Base-by-base conservation (phyloP, 2,888 invertebrate genomes). In the Dioctria rufipes region DNA sequence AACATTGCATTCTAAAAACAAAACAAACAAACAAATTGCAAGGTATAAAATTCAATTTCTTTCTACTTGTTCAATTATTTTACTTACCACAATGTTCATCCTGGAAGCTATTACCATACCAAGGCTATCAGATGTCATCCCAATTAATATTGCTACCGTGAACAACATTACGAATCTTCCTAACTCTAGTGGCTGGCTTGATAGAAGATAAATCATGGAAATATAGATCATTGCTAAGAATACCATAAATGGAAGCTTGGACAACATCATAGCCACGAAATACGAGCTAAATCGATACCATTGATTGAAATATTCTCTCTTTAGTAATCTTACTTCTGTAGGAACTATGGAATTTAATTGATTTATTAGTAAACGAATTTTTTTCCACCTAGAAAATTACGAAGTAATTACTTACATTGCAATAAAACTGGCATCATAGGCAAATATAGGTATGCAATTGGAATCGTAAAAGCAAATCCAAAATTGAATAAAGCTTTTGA, bases 251-350 rank as follows among this genome's bases (percentile, higher is more conserved):
- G 95, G 95, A 9, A 95, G 90, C 77, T 93, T 92, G 0, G 95
- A 92, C n/a, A 93, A 88, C 0, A 94, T 92, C 85, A 94, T 88
- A 0, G 96, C 95, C 6, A 92, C 92, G 87, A 94, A 96, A 86
- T 96, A 96, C 0, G 96, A 93, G 85, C 94, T 93, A 37, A 96
- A 86, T 3, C 93, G 92, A 86, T 96, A 96, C 96, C 96, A 96
- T 69, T 94, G 92, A 87, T 96, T 96, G 86, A 96, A 96, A 85
- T 95, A 93, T 86, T 96, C 96, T 69, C 95, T 90, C 86, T 95
- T 95, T 8, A 96, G 88, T 25, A 95, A 89, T 84, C 93, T 93
- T 0, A 96, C 93, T 90, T 96, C 95, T 63, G 90, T 91, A 25
- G 96, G 96, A 91, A 95, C 96, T 96, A 88, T 46, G 91, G 91